Evolutionary conservation across 2,113 vertebrate species (phyloP), one percentile per base, ranked within the genome.

Genomic region (Anguilla japonica): DNA sequence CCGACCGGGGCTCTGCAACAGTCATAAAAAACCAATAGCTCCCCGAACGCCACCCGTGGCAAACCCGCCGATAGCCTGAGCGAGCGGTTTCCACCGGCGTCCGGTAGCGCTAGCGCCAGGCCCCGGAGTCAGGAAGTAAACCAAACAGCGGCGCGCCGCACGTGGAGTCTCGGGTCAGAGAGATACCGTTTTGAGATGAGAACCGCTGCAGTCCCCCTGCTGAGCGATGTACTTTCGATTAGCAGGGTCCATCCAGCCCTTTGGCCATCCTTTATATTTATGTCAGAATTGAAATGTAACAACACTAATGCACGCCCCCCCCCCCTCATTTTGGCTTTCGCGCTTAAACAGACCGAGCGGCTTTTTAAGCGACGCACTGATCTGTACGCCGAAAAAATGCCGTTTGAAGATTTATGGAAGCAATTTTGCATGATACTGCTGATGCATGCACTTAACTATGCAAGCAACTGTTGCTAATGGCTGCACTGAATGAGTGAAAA

Each of bases 361-460:
- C 56, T 86, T 86, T 46, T 90, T 78, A 34, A 34, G 34, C 34
- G 63, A 40, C 91, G 90, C 92, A 93, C 94, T 94, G 78, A 86
- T 16, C 81, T 86, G 18, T 40, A 81, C 50, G 53, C 85, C 63
- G 85, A 86, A 53, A 53, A 82, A 90, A 15, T 75, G 0, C 89
- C 82, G 14, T 88, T 81, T 79, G 81, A 85, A 88, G 86, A 88
- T 90, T 87, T 87, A 60, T 43, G 71, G 53, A 89, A 94, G 89
- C 91, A 88, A 83, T 92, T 92, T 92, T 95, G 97, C 96, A 96
- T 96, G 97, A 92, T 87, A 93, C 93, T 67, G 89, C 94, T 90
- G 91, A 93, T 92, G 97, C 97, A 97, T 97, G 97, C 93, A 91
- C 89, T 93, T 89, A 95, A 96, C 97, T 98, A 96, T 98, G 98